Evolutionary conservation across 1,140 invertebrate species (phyloP).

Genomic region (Archivesica marissinica): DNA sequence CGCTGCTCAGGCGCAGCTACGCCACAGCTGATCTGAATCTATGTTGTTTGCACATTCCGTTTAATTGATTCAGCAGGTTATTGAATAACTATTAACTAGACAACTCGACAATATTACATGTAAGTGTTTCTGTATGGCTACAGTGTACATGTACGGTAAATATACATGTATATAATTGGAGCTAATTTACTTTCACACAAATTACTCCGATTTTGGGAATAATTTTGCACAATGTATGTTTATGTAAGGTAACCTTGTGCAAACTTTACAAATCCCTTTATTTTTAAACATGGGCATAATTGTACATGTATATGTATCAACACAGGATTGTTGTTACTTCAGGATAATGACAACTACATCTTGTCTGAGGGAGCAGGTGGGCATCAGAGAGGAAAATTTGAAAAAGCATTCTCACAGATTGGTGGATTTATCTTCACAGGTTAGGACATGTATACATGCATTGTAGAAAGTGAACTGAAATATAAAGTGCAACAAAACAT

Average conservation of each 20-base stretch:
- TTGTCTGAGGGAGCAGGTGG: constrained; percentile 93
- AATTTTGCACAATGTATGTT: background rate
- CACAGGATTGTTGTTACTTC: background rate
- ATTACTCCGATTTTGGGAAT: background rate
- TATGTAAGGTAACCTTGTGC: background rate
- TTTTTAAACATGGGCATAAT: background rate
- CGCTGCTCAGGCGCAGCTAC: too few relatives aligned
- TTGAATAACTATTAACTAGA: too few relatives aligned
- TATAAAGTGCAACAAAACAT: too few relatives aligned
- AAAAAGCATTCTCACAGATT: constrained; percentile 96
- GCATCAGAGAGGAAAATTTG: constrained; percentile 92
- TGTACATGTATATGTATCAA: background rate
- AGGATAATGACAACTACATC: constrained; percentile 88
- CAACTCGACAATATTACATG: too few relatives aligned
- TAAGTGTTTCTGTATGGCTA: too few relatives aligned
- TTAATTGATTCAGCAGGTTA: too few relatives aligned
- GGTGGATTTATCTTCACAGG: constrained; percentile 87
- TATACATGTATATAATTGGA: background rate
- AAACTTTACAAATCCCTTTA: background rate
- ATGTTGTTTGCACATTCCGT: too few relatives aligned
- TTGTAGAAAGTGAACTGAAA: too few relatives aligned
- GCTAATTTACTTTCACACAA: background rate
- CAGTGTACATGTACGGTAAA: background rate
- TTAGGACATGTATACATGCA: too few relatives aligned
- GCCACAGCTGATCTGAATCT: too few relatives aligned